Base-by-base conservation (phyloP, 2,113 vertebrate species). In the Leuciscus idus region DNA sequence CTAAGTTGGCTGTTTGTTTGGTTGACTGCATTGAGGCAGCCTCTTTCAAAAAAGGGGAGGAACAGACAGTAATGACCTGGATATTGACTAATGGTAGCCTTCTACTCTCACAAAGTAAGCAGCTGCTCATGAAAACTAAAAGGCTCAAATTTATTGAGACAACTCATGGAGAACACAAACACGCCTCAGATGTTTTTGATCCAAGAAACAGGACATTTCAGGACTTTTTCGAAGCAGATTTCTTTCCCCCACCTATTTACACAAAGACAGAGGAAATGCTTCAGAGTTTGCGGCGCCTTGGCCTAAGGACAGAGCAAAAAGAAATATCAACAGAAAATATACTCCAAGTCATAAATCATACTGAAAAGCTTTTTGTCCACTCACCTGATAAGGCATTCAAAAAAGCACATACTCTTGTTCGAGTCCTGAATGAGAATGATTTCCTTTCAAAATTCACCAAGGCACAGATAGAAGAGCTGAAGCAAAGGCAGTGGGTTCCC, bases 31-130 rank as follows among this genome's bases (percentile, higher is more conserved):
- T 97, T 84, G 90, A 93, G n/a, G 73, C 0, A 1, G 87, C 85
- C 0, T 0, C 0, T 4, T 95, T 94, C 26, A 85, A 10, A 0
- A 91, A 85, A n/a, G 43, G 73, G 8, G 84, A 95, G 50, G 91
- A 61, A 17, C 84, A 93, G 61, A 92, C 89, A 78, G 91, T 93
- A 62, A 95, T 97, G 94, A 91, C 92, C 39, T 96, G 96, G 96
- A 92, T 97, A 82, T 90, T 97, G 84, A 90, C 87, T 68, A 91
- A 96, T 0, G 95, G 96, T 33, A 89, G 89, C 0, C 1, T 91
- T 39, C 92, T 97, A 57, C 95, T 96, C 88, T 90, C 89, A 77
- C 95, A 95, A 92, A 96, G 91, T 73, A 26, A 64, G 55, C 36
- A 12, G 0, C 89, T 97, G 19, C 90, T 61, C 85, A 3, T 4